phyloP scores from a whole-genome alignment of 2,888 invertebrate species.

The Laspeyria flexula region DNA sequence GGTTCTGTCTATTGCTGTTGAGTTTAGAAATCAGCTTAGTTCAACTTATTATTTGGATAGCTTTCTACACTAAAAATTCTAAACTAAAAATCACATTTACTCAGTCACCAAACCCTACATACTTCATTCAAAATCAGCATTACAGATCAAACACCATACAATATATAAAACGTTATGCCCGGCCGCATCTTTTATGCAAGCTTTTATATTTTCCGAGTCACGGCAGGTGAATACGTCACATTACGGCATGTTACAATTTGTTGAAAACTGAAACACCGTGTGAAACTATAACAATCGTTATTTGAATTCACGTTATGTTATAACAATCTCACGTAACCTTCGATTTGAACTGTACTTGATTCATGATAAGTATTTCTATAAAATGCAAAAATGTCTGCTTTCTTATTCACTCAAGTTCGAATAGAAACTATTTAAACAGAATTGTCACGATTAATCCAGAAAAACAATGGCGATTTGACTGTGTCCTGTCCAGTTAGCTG shows the following conservation, averaged over 20 bases:
- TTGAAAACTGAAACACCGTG: constrained; percentile 34
- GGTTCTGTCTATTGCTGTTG: too few relatives aligned
- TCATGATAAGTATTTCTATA: not conserved
- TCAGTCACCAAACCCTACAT: not conserved
- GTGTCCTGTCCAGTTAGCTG: too few relatives aligned
- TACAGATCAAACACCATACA: not conserved
- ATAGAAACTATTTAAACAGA: too few relatives aligned
- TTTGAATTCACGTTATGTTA: not conserved
- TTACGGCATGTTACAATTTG: constrained; percentile 17
- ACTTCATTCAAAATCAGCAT: not conserved
- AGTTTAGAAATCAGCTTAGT: too few relatives aligned
- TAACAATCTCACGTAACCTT: constrained; percentile 9
- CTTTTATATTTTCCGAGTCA: constrained; percentile 57
- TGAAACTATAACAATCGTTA: constrained; percentile 34
- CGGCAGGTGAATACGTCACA: constrained; percentile 47
- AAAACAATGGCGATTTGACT: too few relatives aligned
- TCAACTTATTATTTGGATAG: too few relatives aligned
- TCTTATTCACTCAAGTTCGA: too few relatives aligned
- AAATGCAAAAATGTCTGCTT: too few relatives aligned
- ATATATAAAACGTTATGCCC: constrained; percentile 51
- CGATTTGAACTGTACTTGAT: not conserved
- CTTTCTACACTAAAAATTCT: too few relatives aligned
- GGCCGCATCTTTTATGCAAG: constrained; percentile 57
- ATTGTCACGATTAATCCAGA: too few relatives aligned
- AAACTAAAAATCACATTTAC: too few relatives aligned